Conservation (phyloP, 2,888 invertebrate species). For the Phalera bucephala region DNA sequence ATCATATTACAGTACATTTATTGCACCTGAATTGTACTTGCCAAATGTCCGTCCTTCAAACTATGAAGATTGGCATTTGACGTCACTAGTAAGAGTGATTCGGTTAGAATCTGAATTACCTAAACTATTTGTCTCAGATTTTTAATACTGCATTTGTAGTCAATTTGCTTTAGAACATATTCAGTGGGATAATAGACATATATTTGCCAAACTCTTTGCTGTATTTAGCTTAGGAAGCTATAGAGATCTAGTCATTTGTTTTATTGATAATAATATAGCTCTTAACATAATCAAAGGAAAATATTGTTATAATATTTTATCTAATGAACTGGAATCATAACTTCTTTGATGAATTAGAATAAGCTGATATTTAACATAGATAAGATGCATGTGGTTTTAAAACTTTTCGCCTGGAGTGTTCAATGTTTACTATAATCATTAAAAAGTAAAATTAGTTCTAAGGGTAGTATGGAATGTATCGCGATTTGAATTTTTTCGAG, state of each 20-base stretch:
- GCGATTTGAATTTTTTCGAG: slow-evolving; percentile 20
- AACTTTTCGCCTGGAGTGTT: slow-evolving; percentile 52
- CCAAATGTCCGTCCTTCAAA: slow-evolving; percentile 50
- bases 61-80: slow-evolving; percentile 83
- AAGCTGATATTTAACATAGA: no score
- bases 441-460: slow-evolving; percentile 4
- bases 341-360: no score
- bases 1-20: slow-evolving; percentile 88
- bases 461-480: slow-evolving; percentile 6
- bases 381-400: slow-evolving; percentile 27
- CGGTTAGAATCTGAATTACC: slow-evolving; percentile 88
- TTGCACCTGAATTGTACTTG: slow-evolving; percentile 61
- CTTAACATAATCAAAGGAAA: no score
- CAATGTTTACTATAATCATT: slow-evolving; percentile 37
- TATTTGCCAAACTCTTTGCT: slow-evolving; percentile 41
- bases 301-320: no score
- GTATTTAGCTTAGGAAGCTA: slow-evolving; percentile 47
- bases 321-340: no score
- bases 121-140: slow-evolving; percentile 83
- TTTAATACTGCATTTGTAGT: slow-evolving; percentile 34
- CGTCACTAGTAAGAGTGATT: slow-evolving; percentile 87
- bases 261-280: slow-evolving; percentile 10
- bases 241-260: slow-evolving; percentile 41
- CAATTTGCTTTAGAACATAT: slow-evolving; percentile 25
- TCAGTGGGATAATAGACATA: slow-evolving; percentile 23